Evolutionary conservation across 2,888 invertebrate species (phyloP).

Genomic region (Cryptosula pallasiana): DNA sequence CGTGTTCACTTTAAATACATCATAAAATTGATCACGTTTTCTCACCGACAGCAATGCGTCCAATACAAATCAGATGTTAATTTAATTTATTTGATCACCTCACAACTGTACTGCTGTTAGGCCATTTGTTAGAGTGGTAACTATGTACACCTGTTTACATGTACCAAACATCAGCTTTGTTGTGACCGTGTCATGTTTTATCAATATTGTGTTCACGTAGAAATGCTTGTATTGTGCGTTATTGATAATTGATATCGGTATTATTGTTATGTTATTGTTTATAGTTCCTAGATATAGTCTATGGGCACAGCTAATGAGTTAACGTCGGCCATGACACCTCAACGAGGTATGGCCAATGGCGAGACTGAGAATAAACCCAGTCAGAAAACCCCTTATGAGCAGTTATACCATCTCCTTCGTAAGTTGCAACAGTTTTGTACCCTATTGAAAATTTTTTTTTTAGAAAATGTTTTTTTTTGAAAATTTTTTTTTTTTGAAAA

Average conservation of each 20-base stretch:
- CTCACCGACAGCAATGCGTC: no score
- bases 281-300: neutral
- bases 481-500: no score
- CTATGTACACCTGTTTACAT: neutral
- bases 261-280: slow-evolving; percentile 9
- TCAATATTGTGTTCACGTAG: no score
- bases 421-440: no score
- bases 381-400: slow-evolving; percentile 9
- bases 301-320: neutral
- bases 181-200: neutral
- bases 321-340: neutral
- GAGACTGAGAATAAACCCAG: neutral
- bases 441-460: no score
- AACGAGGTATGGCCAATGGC: neutral
- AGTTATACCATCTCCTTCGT: slow-evolving; percentile 13
- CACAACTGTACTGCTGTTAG: no score
- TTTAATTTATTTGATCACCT: no score
- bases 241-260: slow-evolving; percentile 9
- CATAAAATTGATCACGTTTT: no score
- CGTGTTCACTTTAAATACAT: no score
- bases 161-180: neutral
- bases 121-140: no score
- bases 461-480: no score
- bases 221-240: neutral
- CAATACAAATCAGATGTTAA: no score